Percentiles rank a stretch among this genome's conserved stretches.
These are phyloP conservation scores for Stenodema calcarata DNA, from an alignment of 2,888 invertebrate species.

Conservation along the genomic window DNA sequence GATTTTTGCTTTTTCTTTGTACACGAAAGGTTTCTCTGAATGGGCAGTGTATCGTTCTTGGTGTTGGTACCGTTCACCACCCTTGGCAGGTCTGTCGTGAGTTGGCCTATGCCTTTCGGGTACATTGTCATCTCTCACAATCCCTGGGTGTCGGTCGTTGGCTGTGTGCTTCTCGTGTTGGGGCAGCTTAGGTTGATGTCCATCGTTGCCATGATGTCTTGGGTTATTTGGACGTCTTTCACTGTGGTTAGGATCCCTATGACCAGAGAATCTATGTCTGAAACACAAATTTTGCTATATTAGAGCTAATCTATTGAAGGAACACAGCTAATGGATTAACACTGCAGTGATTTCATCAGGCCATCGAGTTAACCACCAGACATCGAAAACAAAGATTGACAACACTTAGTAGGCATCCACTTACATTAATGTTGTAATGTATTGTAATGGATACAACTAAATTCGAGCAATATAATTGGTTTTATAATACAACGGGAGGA, in stretches of 20 bases:
- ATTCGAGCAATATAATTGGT: too few relatives aligned
- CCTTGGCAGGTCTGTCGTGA: conserved; percentile 7
- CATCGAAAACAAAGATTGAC: too few relatives aligned
- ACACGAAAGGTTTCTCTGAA: background rate
- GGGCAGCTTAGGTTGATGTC: background rate
- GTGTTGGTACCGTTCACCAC: background rate
- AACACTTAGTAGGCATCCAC: too few relatives aligned
- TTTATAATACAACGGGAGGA: too few relatives aligned
- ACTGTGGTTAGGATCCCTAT: conserved; percentile 27
- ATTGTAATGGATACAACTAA: too few relatives aligned
- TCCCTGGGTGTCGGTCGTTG: background rate
- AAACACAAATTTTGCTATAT: background rate
- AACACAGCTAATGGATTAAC: too few relatives aligned
- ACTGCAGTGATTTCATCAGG: too few relatives aligned
- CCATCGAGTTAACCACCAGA: too few relatives aligned
- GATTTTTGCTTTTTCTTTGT: conserved; percentile 32
- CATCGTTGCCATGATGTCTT: background rate
- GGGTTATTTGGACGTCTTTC: conserved; percentile 4
- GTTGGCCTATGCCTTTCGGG: background rate
- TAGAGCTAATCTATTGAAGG: too few relatives aligned
- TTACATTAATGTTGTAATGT: too few relatives aligned
- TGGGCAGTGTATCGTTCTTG: background rate
- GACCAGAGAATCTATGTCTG: conserved; percentile 48
- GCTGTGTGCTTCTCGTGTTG: background rate
- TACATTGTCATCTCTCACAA: background rate